Evolutionary conservation across 37 sponge, comb jelly and placozoan species (phyloP), one percentile per base, ranked within the genome.

Genomic region (Crambe crambe): DNA sequence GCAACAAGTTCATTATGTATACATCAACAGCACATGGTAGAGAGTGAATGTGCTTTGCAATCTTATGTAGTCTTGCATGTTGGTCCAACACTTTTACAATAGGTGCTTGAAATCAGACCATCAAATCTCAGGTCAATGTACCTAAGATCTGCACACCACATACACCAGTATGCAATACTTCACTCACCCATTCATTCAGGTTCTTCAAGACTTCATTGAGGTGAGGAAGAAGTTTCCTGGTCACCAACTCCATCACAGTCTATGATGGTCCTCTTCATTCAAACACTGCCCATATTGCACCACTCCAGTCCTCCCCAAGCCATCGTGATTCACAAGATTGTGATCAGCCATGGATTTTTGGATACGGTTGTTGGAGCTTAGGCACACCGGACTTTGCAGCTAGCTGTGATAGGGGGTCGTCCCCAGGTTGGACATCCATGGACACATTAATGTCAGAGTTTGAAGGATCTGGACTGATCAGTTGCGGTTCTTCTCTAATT

Each of bases 131-230:
- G n/a, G n/a, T n/a, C n/a, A n/a, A n/a, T n/a, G n/a, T n/a, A n/a
- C n/a, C n/a, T n/a, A n/a, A n/a, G n/a, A n/a, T n/a, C n/a, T n/a
- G n/a, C n/a, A n/a, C n/a, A n/a, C n/a, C n/a, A n/a, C n/a, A n/a
- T n/a, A n/a, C n/a, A n/a, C n/a, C n/a, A n/a, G n/a, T n/a, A n/a
- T n/a, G n/a, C n/a, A n/a, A n/a, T n/a, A n/a, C n/a, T n/a, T 6
- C 6, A 47, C 87, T 71, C 68, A 90, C 91, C 57, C 67, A 78
- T 73, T 90, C 91, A 63, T 81, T 85, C 37, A 90, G 65, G 37
- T 64, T 77, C 81, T 68, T 90, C 69, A 80, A 73, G 58, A 86
- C 78, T 23, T 63, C 78, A 17, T 72, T 56, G 68, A 90, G 85
- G 31, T 76, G 81, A 42, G 90, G 82, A 5, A 90, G 58, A 15